A percentile compares a stretch with the other conserved stretches of the same genome.
Conservation (phyloP, 2,113 vertebrate genomes). For the Chionis minor region DNA sequence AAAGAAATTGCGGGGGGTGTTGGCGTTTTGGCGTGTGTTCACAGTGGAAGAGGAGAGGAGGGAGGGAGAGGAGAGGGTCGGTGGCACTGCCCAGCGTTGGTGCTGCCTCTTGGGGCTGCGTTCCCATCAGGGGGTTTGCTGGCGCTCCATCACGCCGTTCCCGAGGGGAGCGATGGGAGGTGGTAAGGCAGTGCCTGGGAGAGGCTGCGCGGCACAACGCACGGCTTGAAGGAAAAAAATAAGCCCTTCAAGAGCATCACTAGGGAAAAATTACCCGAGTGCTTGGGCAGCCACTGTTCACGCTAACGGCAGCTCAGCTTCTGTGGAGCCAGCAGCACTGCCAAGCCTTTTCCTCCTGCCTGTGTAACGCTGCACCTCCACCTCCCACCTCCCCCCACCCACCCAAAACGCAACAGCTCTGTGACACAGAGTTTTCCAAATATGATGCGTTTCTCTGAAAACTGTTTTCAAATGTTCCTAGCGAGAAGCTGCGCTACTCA, state of each 20-base stretch:
- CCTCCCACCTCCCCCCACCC: not conserved
- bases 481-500: not conserved
- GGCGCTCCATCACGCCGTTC: rapidly evolving
- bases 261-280: not conserved
- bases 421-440: not conserved
- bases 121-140: not conserved
- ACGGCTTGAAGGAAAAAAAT: not conserved
- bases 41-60: rapidly evolving
- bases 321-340: not conserved
- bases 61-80: not conserved
- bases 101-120: not conserved
- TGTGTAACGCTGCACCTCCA: not conserved
- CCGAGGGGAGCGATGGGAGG: no score
- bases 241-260: not conserved
- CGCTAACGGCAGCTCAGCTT: not conserved
- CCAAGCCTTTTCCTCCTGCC: not conserved
- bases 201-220: not conserved
- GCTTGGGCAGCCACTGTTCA: not conserved
- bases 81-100: not conserved
- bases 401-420: not conserved
- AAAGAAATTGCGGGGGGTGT: not conserved
- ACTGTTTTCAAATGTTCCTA: conserved; percentile 4
- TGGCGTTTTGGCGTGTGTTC: rapidly evolving
- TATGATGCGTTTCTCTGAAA: not conserved
- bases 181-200: not conserved